phyloP scores from a whole-genome alignment of 2,113 vertebrate species.

The Cebus imitator region DNA sequence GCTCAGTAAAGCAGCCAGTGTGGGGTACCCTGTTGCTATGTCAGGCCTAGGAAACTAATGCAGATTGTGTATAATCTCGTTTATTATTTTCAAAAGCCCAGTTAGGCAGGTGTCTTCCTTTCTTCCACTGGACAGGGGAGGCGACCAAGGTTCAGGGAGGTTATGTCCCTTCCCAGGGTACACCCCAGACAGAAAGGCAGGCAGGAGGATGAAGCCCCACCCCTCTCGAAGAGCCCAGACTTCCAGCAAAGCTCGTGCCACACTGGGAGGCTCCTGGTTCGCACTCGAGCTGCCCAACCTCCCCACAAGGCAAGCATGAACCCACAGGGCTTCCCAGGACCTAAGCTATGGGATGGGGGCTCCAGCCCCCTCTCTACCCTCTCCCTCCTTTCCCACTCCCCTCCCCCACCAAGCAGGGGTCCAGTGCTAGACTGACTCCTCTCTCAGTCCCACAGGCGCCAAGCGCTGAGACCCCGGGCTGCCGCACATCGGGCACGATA shows the following conservation, averaged over 20 bases:
- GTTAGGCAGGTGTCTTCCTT: not conserved
- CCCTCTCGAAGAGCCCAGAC: not conserved
- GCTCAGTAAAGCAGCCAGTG: not conserved
- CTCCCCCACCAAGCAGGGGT: not conserved
- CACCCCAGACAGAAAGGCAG: not conserved
- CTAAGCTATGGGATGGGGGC: too few species aligned
- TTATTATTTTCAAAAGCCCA: not conserved
- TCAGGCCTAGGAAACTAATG: not conserved
- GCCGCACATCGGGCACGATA: rapidly evolving
- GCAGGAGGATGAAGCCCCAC: rapidly evolving
- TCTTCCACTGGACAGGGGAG: too few species aligned
- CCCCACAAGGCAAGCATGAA: rapidly evolving
- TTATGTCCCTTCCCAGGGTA: not conserved
- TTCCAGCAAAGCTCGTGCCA: not conserved
- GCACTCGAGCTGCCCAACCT: not conserved
- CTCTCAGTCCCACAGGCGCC: not conserved
- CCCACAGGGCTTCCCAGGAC: not conserved
- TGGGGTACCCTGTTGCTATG: rapidly evolving
- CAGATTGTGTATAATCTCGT: too few species aligned
- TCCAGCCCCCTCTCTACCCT: too few species aligned
- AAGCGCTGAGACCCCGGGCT: rapidly evolving
- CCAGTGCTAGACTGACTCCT: not conserved
- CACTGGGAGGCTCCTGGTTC: not conserved
- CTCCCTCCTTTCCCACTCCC: not conserved
- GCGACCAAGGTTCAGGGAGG: not conserved